Percentiles rank a stretch among this genome's conserved stretches.
phyloP scores from a whole-genome alignment of 2,888 invertebrate species.

The Trachelus troglodyta region DNA sequence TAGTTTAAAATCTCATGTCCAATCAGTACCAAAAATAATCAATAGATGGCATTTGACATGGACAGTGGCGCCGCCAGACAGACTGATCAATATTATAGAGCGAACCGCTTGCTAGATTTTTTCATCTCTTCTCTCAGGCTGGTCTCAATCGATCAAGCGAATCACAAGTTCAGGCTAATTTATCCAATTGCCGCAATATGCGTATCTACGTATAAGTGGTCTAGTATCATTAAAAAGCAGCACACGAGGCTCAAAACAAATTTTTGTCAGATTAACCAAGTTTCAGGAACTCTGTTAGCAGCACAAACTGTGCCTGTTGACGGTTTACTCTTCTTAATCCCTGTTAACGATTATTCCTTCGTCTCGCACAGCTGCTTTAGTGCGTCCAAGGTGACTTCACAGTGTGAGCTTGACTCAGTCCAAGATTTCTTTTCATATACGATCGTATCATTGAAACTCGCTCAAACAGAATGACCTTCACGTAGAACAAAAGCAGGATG shows the following conservation, averaged over 20 bases:
- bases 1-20: background rate
- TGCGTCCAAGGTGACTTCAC: too few relatives aligned
- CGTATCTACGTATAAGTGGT: background rate
- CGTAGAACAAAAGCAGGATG: slow-evolving; percentile 49
- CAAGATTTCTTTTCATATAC: too few relatives aligned
- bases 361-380: background rate
- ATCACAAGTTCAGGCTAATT: background rate
- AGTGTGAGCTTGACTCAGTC: too few relatives aligned
- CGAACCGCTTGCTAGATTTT: background rate
- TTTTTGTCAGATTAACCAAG: too few relatives aligned
- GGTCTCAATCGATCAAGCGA: background rate
- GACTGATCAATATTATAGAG: background rate
- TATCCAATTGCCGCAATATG: background rate
- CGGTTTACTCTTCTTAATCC: background rate
- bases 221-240: background rate
- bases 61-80: background rate
- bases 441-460: background rate
- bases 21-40: background rate
- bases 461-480: slow-evolving; percentile 21
- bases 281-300: background rate
- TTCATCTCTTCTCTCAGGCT: background rate
- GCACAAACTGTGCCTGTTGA: background rate
- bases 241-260: background rate
- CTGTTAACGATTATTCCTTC: background rate
- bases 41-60: background rate